These are phyloP conservation scores for Petaurus breviceps DNA, from an alignment of 2,113 vertebrate genomes.

Conservation along the genomic window DNA sequence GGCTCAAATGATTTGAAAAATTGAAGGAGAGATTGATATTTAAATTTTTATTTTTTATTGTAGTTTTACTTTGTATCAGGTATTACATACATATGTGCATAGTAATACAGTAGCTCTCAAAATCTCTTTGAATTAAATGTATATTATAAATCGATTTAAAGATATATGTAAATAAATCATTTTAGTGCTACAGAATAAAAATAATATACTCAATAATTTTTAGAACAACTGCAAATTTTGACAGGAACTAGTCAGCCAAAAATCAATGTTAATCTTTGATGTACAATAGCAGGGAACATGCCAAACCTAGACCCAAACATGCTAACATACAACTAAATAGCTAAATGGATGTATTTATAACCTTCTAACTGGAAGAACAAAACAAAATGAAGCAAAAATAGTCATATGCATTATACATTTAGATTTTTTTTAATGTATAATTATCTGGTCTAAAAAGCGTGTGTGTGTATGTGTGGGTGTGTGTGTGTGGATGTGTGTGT, in stretches of 20 bases:
- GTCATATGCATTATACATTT: not conserved
- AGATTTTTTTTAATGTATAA: not conserved
- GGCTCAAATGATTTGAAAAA: not conserved
- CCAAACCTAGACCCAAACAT: not conserved
- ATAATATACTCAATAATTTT: not conserved
- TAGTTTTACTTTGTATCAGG: not conserved
- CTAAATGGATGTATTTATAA: no score
- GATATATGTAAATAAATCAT: not conserved
- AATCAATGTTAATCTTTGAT: no score
- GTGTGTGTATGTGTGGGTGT: not conserved
- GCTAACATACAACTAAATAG: no score
- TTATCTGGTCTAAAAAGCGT: not conserved
- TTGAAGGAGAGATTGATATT: not conserved
- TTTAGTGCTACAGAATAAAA: not conserved
- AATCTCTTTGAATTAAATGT: not conserved
- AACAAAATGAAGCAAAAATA: not conserved
- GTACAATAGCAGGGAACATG: no score
- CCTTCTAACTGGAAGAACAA: not conserved
- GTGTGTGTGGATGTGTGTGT: not conserved
- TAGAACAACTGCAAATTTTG: not conserved
- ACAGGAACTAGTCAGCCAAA: not conserved
- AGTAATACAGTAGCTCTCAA: not conserved
- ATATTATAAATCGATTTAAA: not conserved
- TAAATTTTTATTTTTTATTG: not conserved
- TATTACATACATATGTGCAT: not conserved